Base-by-base conservation (phyloP, 2,113 vertebrate genomes). In the Esox niger region DNA sequence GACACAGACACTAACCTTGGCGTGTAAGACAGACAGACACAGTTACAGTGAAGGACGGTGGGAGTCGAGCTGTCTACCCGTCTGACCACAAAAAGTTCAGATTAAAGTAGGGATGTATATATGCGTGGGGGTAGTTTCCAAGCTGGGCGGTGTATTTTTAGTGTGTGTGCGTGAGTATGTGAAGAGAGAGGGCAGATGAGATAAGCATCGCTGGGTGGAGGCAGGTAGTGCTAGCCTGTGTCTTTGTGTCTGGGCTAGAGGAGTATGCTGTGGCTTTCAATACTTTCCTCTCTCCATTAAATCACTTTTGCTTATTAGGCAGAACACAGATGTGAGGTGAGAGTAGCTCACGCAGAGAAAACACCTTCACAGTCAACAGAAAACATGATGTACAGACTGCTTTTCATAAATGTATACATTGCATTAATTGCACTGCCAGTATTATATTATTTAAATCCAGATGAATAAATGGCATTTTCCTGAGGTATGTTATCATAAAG, bases 301-400 rank as follows among this genome's bases (percentile, higher is more conserved):
- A 84, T 87, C 77, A 79, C 71, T 89, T 91, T 88, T 91, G 91
- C 88, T 87, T 89, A 85, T 86, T 84, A 86, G 90, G 91, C 86
- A 90, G 80, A 91, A 90, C 74, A 81, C 72, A 82, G 84, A 79
- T 82, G 82, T 81, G 76, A 85, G 83, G 82, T 81, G 77, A 86
- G 81, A 81, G 84, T 78, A 70, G 54, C 35, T 69, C 57, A 62
- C 70, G 60, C 56, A 13, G 68, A 73, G 80, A 84, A 84, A 86
- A 72, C 31, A 57, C 8, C n/a, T 10, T 33, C 67, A 62, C 55
- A 43, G 13, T 30, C 17, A 69, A 21, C n/a, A 62, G 33, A 61
- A 49, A 26, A 38, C 43, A 60, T 29, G 7, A 17, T 31, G 21
- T 38, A 30, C 26, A 61, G 27, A 31, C 68, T 43, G 38, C 38